Evolutionary conservation across 2,888 invertebrate genomes (phyloP).

Genomic region (Noctuana brunneofusca): DNA sequence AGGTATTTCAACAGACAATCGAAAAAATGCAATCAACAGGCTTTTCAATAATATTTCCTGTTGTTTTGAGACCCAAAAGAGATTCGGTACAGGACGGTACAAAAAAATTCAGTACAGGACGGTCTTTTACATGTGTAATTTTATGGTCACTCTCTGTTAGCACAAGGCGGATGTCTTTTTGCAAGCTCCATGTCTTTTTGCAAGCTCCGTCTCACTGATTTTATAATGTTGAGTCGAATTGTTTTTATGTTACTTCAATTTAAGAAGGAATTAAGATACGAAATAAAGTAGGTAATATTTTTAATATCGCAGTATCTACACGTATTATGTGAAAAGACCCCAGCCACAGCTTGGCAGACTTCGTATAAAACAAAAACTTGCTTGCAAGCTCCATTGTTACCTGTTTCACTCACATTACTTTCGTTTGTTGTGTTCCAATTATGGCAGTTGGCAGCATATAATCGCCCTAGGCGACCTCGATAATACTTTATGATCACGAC

Average conservation of each 20-base stretch:
- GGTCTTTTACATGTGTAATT: background rate
- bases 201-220: no score
- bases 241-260: background rate
- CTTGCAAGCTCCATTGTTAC: background rate
- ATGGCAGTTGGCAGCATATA: slow-evolving; percentile 1
- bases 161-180: background rate
- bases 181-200: background rate
- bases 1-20: no score
- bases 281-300: no score
- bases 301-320: no score
- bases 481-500: background rate
- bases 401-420: background rate
- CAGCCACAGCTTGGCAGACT: no score
- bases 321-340: no score
- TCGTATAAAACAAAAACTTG: background rate
- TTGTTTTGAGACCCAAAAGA: no score
- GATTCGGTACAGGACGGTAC: no score
- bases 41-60: no score
- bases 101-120: no score
- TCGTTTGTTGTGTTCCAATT: background rate
- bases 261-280: no score
- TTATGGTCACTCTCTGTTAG: background rate
- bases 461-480: background rate
- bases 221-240: background rate
- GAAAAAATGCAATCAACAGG: no score